These are phyloP conservation scores for Atopsyche davidsoni DNA, from an alignment of 1,140 invertebrate genomes.

Conservation along the genomic window DNA sequence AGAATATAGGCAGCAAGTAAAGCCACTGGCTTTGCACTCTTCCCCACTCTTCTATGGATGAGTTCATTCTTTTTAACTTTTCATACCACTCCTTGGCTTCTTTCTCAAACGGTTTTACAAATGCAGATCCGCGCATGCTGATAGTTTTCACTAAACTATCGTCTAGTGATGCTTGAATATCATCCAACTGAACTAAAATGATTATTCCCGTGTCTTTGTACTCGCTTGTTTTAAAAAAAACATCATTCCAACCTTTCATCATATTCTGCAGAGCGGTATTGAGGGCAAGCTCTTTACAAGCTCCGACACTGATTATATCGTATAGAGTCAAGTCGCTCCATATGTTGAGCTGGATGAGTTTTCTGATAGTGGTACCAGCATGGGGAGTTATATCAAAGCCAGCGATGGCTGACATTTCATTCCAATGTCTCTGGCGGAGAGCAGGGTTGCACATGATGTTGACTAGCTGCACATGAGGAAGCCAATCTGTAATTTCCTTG, in stretches of 20 bases:
- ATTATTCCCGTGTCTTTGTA: conserved; percentile 76
- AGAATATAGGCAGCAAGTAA: conserved; percentile 90
- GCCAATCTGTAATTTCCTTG: conserved; percentile 72
- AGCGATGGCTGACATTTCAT: conserved; percentile 78
- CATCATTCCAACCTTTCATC: conserved; percentile 76
- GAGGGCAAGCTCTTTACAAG: conserved; percentile 79
- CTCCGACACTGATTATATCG: conserved; percentile 83
- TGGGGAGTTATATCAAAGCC: conserved; percentile 81
- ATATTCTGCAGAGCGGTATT: conserved; percentile 76
- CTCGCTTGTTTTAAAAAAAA: conserved; percentile 62
- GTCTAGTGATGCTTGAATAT: conserved; percentile 79
- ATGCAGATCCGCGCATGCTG: conserved; percentile 84
- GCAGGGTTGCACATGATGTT: conserved; percentile 84
- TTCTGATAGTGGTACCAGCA: conserved; percentile 75
- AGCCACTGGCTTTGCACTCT: conserved; percentile 85
- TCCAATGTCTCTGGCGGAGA: conserved; percentile 82
- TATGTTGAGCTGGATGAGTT: conserved; percentile 72
- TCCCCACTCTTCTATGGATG: conserved; percentile 81
- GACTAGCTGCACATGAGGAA: conserved; percentile 72
- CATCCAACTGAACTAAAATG: conserved; percentile 76
- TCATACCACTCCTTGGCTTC: conserved; percentile 80
- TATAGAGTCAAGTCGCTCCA: conserved; percentile 69
- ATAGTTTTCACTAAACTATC: conserved; percentile 86
- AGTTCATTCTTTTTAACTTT: conserved; percentile 68
- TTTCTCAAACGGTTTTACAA: conserved; percentile 81